Evolutionary conservation across 2,113 vertebrate genomes (phyloP), one percentile per base, ranked within the genome.

Genomic region (Spheniscus mendiculus): DNA sequence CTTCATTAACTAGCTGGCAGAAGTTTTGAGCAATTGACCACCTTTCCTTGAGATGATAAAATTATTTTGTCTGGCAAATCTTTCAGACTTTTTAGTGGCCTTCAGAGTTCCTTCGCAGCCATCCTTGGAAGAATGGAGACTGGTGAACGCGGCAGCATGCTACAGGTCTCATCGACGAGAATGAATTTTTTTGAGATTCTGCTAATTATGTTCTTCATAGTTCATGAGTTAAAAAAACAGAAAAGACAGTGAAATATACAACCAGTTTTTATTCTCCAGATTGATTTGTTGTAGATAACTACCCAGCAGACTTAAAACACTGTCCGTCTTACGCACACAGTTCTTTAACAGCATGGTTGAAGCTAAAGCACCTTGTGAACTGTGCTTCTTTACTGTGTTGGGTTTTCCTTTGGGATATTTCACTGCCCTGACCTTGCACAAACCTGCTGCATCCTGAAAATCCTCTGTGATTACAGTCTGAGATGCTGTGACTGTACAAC

Each of bases 1-100:
- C 94, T 78, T 89, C 59, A 55, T 94, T 81, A 56, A 36, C 34
- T 16, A 56, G 5, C 58, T 89, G 67, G 55, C 80, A 66, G 83
- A 62, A 81, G 52, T 93, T 89, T 73, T 71, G 61, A 92, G 77
- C 38, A 27, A 8, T 29, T 58, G 29, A 52, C 15, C 50, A 62
- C 72, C 67, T 90, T 90, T 53, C 45, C 67, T 58, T 78, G 25
- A 63, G 66, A 32, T 30, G 67, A 56, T 22, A 52, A 71, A 65
- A 81, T 56, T 4, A 12, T 81, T 94, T 81, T 66, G 12, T 11
- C 71, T 62, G 34, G 27, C 4, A 3, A 30, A 58, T 44, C 23
- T 47, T 47, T 19, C 17, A 8, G 26, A 10, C 30, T 34, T 79
- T 62, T 81, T 44, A 10, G 21, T 77, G 79, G 63, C 63, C 21